Evolutionary conservation across 1,140 invertebrate species (phyloP), one percentile per base, ranked within the genome.

Genomic region (Drosophila sp.): DNA sequence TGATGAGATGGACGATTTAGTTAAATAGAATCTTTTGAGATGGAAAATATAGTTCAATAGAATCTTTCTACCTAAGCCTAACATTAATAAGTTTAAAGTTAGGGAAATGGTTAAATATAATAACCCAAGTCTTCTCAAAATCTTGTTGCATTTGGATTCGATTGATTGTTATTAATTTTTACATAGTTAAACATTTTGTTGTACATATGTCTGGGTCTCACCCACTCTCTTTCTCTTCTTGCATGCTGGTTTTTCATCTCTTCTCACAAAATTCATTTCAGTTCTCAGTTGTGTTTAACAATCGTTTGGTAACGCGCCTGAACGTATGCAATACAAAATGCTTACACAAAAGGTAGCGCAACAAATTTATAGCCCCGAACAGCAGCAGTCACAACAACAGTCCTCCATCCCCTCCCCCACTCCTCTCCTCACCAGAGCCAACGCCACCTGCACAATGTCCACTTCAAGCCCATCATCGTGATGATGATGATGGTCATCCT

Each of bases 361-460:
- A 62, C 66, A 84, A 79, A 61, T 73, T 64, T 57, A 71, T 57
- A 55, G 40, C 50, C 63, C n/a, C 10, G 35, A 35, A 60, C 72
- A 61, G 17, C 62, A 11, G 30, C 25, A 33, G 30, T 40, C 30
- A 50, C 38, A 57, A 32, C 56, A 32, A 4, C n/a, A 17, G 10
- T 1, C 30, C 8, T 11, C 54, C 63, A 66, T 6, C 7, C 38
- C n/a, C 30, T 50, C 68, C 32, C 33, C 38, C 35, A 32, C 6
- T 41, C 23, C 2, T 11, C 11, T 4, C 35, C 8, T 2, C 29
- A 17, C 33, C 60, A 66, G 66, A 66, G 56, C 40, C 64, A 62
- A 70, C 79, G 79, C 83, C 79, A 68, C 69, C 76, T 68, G 33
- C 67, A 79, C 65, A 58, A 72, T 83, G 72, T 72, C 56, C 30